Evolutionary conservation across 2,888 invertebrate species (phyloP).

Genomic region (Dynastes tityus): DNA sequence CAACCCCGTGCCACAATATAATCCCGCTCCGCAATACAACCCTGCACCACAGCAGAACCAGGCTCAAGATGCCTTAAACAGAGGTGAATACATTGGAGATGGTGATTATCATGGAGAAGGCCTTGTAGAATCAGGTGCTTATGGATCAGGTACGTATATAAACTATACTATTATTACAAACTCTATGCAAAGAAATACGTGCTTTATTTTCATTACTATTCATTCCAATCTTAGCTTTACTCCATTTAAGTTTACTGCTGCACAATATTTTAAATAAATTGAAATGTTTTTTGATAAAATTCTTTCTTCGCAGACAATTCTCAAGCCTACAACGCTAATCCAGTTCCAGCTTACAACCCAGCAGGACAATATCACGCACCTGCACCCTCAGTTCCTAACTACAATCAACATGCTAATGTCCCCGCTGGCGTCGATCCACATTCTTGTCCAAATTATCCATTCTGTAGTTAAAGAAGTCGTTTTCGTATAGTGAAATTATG

Average conservation of each 20-base stretch:
- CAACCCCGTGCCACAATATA: constrained; percentile 40
- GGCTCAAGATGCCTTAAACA: constrained; percentile 61
- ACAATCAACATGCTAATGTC: constrained; percentile 62
- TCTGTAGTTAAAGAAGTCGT: constrained; percentile 65
- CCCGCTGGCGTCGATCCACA: constrained; percentile 69
- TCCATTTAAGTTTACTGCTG: too few relatives aligned
- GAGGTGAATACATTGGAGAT: constrained; percentile 67
- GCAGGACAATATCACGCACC: constrained; percentile 54
- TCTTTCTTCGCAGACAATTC: constrained; percentile 39
- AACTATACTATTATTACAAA: not conserved
- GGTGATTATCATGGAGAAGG: constrained; percentile 70
- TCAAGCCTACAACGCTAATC: constrained; percentile 55
- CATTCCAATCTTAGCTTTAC: too few relatives aligned
- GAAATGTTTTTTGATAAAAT: not conserved
- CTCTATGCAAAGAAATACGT: not conserved
- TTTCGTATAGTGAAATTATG: constrained; percentile 20
- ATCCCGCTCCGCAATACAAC: constrained; percentile 47
- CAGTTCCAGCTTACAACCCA: constrained; percentile 53
- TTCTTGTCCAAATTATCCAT: constrained; percentile 69
- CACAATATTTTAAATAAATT: not conserved
- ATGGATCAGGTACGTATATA: constrained; percentile 27
- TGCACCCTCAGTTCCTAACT: constrained; percentile 54
- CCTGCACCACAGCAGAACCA: constrained; percentile 30
- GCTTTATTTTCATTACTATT: too few relatives aligned
- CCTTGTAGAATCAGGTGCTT: constrained; percentile 68